Evolutionary conservation across 2,113 vertebrate species (phyloP).

Genomic region (Pheucticus melanocephalus): DNA sequence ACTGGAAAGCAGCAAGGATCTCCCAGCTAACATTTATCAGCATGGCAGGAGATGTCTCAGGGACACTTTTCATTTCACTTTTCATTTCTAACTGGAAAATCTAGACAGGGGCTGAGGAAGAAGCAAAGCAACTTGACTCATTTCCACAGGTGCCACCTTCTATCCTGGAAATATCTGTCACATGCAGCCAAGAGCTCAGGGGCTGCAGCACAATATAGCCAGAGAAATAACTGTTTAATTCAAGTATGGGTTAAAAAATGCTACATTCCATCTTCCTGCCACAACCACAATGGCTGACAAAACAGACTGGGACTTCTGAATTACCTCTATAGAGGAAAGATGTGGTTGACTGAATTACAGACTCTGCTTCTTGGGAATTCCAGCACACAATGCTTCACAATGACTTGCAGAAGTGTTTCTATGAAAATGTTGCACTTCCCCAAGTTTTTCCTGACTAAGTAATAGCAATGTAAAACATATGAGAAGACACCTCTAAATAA

Average conservation of each 20-base stretch:
- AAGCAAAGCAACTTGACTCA: not conserved
- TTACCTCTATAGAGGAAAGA: not conserved
- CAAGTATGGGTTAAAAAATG: not conserved
- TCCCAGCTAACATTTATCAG: not conserved
- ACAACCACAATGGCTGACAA: not conserved
- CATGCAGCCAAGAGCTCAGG: not conserved
- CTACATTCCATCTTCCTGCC: not conserved
- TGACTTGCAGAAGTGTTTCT: not conserved
- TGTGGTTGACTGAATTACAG: not conserved
- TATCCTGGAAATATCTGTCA: not conserved
- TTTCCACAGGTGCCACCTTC: not conserved
- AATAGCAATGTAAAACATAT: not conserved
- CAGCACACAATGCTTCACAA: not conserved
- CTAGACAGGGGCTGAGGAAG: not conserved
- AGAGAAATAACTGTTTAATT: not conserved
- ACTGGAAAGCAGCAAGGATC: not conserved
- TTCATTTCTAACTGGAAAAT: not conserved
- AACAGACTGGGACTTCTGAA: not conserved
- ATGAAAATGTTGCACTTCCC: not conserved
- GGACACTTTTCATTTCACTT: not conserved
- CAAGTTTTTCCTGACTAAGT: not conserved
- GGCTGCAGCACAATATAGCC: not conserved
- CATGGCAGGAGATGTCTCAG: not conserved
- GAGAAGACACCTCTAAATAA: not conserved
- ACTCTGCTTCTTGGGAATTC: not conserved